Conservation (phyloP, 2,113 vertebrate species). For the Otis tarda region DNA sequence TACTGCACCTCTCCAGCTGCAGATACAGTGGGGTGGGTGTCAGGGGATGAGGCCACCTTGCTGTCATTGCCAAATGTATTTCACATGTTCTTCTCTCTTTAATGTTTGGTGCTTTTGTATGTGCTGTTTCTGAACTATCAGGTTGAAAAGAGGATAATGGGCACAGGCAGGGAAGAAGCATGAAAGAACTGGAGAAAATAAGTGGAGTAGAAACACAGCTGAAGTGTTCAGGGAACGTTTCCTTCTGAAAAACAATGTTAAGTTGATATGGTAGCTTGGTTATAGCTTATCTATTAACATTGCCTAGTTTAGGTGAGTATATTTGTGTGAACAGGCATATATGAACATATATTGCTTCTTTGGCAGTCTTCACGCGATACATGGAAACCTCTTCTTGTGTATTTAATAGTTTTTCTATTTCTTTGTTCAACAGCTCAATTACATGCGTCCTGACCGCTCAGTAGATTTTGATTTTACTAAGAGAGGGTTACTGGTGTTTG, state of each 20-base stretch:
- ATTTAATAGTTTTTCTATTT: background rate
- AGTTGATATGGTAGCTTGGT: background rate
- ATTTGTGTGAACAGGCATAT: background rate
- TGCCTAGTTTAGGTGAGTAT: background rate
- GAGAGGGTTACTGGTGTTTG: constrained; percentile 89
- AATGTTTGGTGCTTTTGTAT: background rate
- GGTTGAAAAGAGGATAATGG: background rate
- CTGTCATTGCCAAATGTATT: background rate
- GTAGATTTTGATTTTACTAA: constrained; percentile 90
- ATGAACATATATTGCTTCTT: background rate
- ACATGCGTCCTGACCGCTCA: constrained; percentile 80
- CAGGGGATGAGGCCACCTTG: background rate
- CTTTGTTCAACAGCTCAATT: constrained; percentile 77
- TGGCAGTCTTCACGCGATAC: background rate
- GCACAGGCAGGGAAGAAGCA: background rate
- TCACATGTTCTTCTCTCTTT: background rate
- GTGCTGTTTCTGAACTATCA: background rate
- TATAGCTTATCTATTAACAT: background rate
- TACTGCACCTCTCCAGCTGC: background rate
- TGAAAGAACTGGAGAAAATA: background rate
- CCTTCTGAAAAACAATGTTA: background rate
- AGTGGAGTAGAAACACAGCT: background rate
- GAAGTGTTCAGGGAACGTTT: background rate
- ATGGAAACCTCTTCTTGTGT: background rate
- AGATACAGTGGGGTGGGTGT: background rate